Evolutionary conservation across 2,888 invertebrate genomes (phyloP), one percentile per base, ranked within the genome.

Genomic region (Torymus texanus): DNA sequence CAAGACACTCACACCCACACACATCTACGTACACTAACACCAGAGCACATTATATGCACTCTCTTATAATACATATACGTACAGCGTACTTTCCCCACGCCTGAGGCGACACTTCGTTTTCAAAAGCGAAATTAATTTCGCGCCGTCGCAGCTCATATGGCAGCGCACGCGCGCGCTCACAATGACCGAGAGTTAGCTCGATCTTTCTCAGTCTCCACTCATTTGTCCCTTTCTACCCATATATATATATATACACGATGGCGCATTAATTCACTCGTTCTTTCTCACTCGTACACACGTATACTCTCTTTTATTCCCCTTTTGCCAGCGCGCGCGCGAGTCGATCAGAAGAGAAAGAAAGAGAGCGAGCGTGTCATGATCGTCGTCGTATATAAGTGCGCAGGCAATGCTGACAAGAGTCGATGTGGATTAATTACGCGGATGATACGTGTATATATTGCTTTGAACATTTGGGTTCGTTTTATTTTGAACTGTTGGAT

Each of bases 91-190:
- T 29, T 29, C 29, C 29, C 10, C n/a, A 14, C 56, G 13, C 29
- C 29, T 3, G 11, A 16, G 61, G 55, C 29, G 29, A 75, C 18
- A 61, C 59, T 53, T 29, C 16, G 63, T 58, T 72, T 41, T 78
- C 59, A 66, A 78, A 78, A 63, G 68, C 66, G 14, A 76, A 80
- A 80, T 80, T 80, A 80, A 80, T 80, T 67, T 76, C 75, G 66
- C 66, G 65, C 61, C 16, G 70, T 68, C 61, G 72, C 66, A 55
- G 61, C 62, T 73, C 66, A 50, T 73, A 16, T 58, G 51, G 18
- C 53, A 63, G 1, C 50, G 50, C 56, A 76, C 73, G 61, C 62
- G 65, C 66, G 10, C 53, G n/a, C n/a, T n/a, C n/a, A 13, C 14
- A 13, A 50, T 16, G 18, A 29, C 14, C n/a, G 51, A 61, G 59